Evolutionary conservation across 2,113 vertebrate species (phyloP), one percentile per base, ranked within the genome.

Genomic region (Rhinolophus sinicus): DNA sequence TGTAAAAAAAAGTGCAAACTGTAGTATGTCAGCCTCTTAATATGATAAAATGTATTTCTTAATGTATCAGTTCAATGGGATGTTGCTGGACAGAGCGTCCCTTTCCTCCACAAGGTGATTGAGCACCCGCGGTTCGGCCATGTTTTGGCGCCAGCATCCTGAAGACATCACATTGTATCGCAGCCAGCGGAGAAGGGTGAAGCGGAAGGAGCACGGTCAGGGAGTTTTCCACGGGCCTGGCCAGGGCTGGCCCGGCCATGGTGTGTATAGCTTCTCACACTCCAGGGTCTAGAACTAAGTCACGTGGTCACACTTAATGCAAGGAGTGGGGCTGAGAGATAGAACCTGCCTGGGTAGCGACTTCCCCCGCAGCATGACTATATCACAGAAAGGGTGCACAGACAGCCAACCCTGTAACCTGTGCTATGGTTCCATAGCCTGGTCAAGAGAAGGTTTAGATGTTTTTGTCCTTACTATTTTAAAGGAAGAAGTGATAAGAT

Each of bases 401-500:
- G 22, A 30, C 33, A 40, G 56, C 13, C 18, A 69, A 5, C 24
- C 38, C 33, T 60, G 12, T 65, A 12, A 52, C 18, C 5, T 58
- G 2, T 33, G 28, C 14, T 72, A 0, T 80, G 38, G 10, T 88
- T 90, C 30, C 65, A 88, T 33, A 93, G 38, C 72, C 60, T 30
- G 40, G 30, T 67, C 54, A 58, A 76, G 72, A 58, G 58, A 30
- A 75, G 78, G 3, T 44, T 70, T 65, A 11, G 38, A 6, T 33
- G 12, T 69, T 69, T 96, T 85, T 96, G 33, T 86, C 24, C 50
- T 26, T 73, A n/a, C 44, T 24, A 64, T 44, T 95, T 95, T 82
- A 89, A 83, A 75, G 62, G 38, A 76, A 65, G 35, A 96, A 70
- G 10, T 64, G 28, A n/a, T 35, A 18, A 84, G 24, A 69, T 64